Evolutionary conservation across 2,888 invertebrate genomes (phyloP).

Genomic region (Acanthosoma haemorrhoidale): DNA sequence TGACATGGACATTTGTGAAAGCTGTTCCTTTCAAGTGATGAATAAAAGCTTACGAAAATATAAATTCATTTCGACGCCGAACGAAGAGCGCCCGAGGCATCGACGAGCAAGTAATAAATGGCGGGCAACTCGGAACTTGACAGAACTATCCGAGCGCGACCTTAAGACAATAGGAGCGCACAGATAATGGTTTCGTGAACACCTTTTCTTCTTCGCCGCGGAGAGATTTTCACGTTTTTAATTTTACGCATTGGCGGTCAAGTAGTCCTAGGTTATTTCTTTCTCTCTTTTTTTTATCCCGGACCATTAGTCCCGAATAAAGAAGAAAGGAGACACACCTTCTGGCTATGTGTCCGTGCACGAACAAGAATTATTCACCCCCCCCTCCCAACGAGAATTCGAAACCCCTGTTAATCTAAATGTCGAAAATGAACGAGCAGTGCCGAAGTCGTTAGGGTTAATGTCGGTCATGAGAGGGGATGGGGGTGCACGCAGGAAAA

Average conservation of each 20-base stretch:
- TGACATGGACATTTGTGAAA: not conserved
- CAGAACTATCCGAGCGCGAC: not conserved
- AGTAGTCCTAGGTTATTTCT: too few relatives aligned
- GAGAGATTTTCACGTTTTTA: not conserved
- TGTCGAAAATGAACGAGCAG: too few relatives aligned
- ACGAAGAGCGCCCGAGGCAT: not conserved
- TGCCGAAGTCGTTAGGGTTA: too few relatives aligned
- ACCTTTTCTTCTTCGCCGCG: not conserved
- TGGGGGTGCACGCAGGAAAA: not conserved
- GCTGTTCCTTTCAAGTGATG: too few relatives aligned
- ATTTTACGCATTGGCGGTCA: slow-evolving; percentile 3
- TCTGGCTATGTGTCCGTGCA: too few relatives aligned
- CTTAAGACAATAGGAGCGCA: not conserved
- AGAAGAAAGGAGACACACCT: too few relatives aligned
- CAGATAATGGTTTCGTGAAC: not conserved
- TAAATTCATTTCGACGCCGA: not conserved
- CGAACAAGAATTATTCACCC: too few relatives aligned
- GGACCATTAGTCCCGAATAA: too few relatives aligned
- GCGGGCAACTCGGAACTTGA: not conserved
- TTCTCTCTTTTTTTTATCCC: too few relatives aligned
- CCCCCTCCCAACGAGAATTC: too few relatives aligned
- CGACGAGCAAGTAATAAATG: not conserved
- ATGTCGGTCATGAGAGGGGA: too few relatives aligned
- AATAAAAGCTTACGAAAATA: not conserved
- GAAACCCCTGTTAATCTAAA: too few relatives aligned